These are phyloP conservation scores for Eretmocerus hayati DNA, from an alignment of 2,888 invertebrate species.

Conservation along the genomic window DNA sequence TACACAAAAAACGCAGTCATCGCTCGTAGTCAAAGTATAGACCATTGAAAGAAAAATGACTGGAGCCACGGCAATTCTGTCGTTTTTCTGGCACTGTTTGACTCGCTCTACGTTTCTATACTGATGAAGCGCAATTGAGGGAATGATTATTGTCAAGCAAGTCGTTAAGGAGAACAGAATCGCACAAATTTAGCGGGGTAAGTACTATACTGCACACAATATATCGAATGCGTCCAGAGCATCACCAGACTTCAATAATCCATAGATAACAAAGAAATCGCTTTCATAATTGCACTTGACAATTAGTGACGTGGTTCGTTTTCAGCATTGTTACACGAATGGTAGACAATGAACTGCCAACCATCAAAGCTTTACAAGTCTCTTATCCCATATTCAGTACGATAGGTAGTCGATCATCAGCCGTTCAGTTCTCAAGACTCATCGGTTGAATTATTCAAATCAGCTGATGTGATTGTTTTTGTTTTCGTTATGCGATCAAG, in stretches of 20 bases:
- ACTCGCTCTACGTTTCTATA: conserved; percentile 11
- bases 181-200: conserved; percentile 11
- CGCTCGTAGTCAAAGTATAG: too few relatives aligned
- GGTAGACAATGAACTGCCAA: conserved; percentile 2
- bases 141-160: conserved; percentile 25
- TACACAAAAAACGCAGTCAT: conserved; percentile 12
- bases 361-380: too few relatives aligned
- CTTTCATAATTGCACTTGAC: conserved; percentile 12
- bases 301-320: conserved; percentile 17
- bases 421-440: conserved; percentile 31
- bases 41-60: too few relatives aligned
- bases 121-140: conserved; percentile 16
- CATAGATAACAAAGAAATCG: conserved; percentile 12
- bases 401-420: conserved; percentile 5
- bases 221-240: conserved; percentile 1
- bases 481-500: conserved; percentile 79
- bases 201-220: conserved; percentile 16
- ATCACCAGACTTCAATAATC: conserved; percentile 11
- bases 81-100: conserved; percentile 19
- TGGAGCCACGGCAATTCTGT: conserved; percentile 3
- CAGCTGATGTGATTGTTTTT: conserved; percentile 51
- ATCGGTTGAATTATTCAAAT: conserved; percentile 38
- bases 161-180: conserved; percentile 16
- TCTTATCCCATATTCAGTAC: too few relatives aligned
- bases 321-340: conserved; percentile 15